Percentiles rank a stretch among this genome's conserved stretches.
Evolutionary conservation across 1,140 invertebrate species (phyloP).

Genomic region (Drosophila pseudoobscura): DNA sequence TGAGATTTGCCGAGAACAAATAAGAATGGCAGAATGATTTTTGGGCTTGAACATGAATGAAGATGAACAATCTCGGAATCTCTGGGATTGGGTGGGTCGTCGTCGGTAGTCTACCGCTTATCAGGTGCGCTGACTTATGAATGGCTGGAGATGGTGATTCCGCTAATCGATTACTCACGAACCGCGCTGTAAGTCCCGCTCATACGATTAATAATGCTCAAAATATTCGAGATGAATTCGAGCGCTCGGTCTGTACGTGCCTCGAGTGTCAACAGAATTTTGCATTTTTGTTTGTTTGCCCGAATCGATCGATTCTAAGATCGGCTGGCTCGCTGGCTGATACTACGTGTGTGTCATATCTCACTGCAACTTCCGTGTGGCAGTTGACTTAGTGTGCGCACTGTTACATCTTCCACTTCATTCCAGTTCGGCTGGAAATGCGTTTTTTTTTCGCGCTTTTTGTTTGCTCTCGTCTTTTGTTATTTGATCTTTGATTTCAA

Average conservation of each 20-base stretch:
- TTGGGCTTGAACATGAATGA: constrained; percentile 20
- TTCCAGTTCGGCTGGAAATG: constrained; percentile 22
- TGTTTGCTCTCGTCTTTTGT: constrained; percentile 52
- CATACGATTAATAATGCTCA: constrained; percentile 38
- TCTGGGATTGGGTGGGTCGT: neutral
- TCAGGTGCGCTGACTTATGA: constrained; percentile 30
- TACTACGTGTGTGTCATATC: neutral
- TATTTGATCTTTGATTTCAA: constrained; percentile 38
- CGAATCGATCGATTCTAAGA: constrained; percentile 52
- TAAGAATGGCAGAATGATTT: neutral
- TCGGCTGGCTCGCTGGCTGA: neutral
- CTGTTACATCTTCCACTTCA: constrained; percentile 29
- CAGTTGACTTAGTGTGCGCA: constrained; percentile 22
- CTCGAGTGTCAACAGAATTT: constrained; percentile 22
- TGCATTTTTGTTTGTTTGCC: constrained; percentile 37
- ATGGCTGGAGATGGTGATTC: constrained; percentile 26
- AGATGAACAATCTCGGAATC: constrained; percentile 12
- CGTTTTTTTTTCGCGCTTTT: constrained; percentile 58
- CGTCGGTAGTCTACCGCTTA: constrained; percentile 34
- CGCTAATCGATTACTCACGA: constrained; percentile 52
- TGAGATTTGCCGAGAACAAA: constrained; percentile 26
- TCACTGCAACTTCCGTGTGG: constrained; percentile 19
- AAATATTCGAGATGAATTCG: constrained; percentile 39
- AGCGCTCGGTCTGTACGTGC: constrained; percentile 44
- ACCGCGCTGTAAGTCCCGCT: constrained; percentile 19